Evolutionary conservation across 2,797 vertebrate species (phyloP), one percentile per base, ranked within the genome.

Genomic region (Spinus pinus): DNA sequence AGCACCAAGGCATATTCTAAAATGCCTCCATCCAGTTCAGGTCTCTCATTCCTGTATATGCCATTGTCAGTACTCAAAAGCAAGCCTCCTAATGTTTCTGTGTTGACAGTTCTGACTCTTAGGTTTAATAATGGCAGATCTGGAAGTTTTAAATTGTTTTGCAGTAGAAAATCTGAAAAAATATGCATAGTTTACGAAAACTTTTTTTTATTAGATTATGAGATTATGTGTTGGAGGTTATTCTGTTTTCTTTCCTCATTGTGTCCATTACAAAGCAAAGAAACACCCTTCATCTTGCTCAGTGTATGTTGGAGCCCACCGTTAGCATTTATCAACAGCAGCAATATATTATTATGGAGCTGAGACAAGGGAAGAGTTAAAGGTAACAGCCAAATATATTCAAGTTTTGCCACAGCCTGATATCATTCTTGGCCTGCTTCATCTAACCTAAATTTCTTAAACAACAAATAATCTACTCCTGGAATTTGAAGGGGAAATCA

Each of bases 161-260:
- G 22, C 47, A 70, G 41, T 51, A 47, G 69, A 21, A 53, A 79
- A 51, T 51, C 58, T 20, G 24, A 25, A 86, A 90, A 90, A 94
- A 58, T 65, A 28, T 6, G 4, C 11, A 22, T 22, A 8, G 17
- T 56, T 82, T 37, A 44, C 67, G 22, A 94, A 79, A 65, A 56
- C 0, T 0, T 6, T 9, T 57, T 42, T 30, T 39, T 39, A 39
- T 37, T 37, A 37, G 37, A 37, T 37, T 37, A 37, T 37, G 37
- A 37, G 37, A 41, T 47, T 49, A 65, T 0, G 0, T 60, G 7
- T 74, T 81, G 33, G 30, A 53, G 2, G 10, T 57, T 85, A 5
- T 28, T 90, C 20, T 71, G 20, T 81, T 86, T 92, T 49, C 23
- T 70, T 46, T 92, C 33, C 47, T 75, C 5, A 3, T 37, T 62